Evolutionary conservation across 2,888 invertebrate genomes (phyloP).

Genomic region (Amiota mariae): DNA sequence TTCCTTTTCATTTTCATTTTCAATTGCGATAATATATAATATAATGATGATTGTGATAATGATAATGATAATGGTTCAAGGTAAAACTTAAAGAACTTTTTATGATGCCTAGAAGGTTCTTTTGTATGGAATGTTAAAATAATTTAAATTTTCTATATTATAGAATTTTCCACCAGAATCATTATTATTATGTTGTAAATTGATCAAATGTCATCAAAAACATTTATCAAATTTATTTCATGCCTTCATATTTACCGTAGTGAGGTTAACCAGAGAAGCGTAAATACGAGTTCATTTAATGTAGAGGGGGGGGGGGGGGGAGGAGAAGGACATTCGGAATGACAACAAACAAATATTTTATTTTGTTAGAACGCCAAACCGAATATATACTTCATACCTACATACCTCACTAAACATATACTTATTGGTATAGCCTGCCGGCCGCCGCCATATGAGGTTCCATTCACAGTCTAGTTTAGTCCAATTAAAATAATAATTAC

Average conservation of each 20-base stretch:
- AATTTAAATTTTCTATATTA: not conserved
- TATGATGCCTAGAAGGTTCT: too few relatives aligned
- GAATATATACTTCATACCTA: too few relatives aligned
- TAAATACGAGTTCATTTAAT: not conserved
- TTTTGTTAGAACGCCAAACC: not conserved
- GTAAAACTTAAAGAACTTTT: too few relatives aligned
- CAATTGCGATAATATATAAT: too few relatives aligned
- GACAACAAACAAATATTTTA: slow-evolving; percentile 2
- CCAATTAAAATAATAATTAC: slow-evolving; percentile 72
- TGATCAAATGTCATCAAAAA: slow-evolving; percentile 16
- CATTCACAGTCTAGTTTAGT: slow-evolving; percentile 44
- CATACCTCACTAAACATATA: too few relatives aligned
- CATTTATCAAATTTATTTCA: not conserved
- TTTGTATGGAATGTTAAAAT: not conserved
- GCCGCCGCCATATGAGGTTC: slow-evolving; percentile 11
- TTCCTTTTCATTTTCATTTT: not conserved
- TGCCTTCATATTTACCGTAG: slow-evolving; percentile 40
- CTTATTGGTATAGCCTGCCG: not conserved
- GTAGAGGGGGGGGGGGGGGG: too few relatives aligned
- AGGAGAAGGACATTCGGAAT: not conserved
- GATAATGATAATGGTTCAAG: too few relatives aligned
- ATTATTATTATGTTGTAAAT: slow-evolving; percentile 6
- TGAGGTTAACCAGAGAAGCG: slow-evolving; percentile 30
- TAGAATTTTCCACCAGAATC: not conserved
- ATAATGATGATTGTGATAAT: too few relatives aligned